Evolutionary conservation across 2,888 invertebrate species (phyloP), one percentile per base, ranked within the genome.

Genomic region (Hetaerina titia): DNA sequence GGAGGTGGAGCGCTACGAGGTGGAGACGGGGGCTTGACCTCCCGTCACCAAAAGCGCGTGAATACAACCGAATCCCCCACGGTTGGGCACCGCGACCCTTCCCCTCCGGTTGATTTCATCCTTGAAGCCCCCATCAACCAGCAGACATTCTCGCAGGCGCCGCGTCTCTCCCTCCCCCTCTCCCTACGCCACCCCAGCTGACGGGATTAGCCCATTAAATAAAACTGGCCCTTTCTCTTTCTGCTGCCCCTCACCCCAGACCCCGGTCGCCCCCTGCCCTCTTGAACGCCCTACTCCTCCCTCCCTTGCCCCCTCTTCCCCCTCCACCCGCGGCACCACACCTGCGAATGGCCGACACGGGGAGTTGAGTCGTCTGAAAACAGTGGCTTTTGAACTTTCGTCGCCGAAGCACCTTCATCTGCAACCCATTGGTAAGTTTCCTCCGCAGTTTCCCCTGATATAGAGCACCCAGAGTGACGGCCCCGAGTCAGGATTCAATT

Each of bases 321-420:
- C 11, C 13, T 31, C 13, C 69, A 8, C 31, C 31, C 81, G 13
- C 2, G 25, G 25, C 13, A 11, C 13, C 22, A 9, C 25, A 13
- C 25, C 81, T 31, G 81, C 25, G 25, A 81, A 31, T 22, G 25
- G 13, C 25, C 81, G 4, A 31, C 81, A 81, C 13, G 25, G 31
- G 31, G 25, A n/a, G 31, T 31, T 81, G 25, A 31, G 81, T 31
- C 81, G 81, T 2, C 13, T 81, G 81, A 81, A 31, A 31, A 81
- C 81, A 81, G 25, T 81, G 81, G 81, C 81, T 81, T 11, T 81
- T 31, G 31, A 81, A 81, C 81, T 81, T 81, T 69, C 69, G 69
- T 22, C 31, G 25, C 81, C 15, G 13, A 25, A 81, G 81, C 81
- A 74, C 74, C 31, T 81, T 15, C n/a, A 81, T n/a, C 81, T 31